A percentile compares a stretch with the other conserved stretches of the same genome.
phyloP scores from a whole-genome alignment of 2,797 vertebrate species.

The Pantherophis vulpinus region DNA sequence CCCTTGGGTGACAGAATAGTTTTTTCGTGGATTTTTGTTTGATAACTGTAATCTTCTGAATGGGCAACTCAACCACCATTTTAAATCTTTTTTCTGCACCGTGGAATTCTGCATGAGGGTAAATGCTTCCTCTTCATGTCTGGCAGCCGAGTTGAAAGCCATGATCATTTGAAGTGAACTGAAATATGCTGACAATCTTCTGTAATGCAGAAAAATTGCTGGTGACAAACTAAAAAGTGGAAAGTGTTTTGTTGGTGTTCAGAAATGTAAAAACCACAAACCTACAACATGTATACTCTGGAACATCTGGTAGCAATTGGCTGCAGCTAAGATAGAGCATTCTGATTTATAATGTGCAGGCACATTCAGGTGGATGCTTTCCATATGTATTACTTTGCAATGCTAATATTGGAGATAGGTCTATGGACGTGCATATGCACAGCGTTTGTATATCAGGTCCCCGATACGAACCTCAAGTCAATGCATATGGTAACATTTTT shows the following conservation, averaged over 20 bases:
- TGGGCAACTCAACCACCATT: not conserved
- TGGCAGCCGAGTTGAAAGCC: not conserved
- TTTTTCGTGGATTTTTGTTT: not conserved
- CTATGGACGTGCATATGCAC: not conserved
- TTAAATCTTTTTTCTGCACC: not conserved
- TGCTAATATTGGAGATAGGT: not conserved
- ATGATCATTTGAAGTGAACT: not conserved
- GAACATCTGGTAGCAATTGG: not conserved
- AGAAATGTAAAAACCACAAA: not conserved
- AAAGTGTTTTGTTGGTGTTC: not conserved
- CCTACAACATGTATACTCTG: not conserved
- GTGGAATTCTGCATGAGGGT: not conserved
- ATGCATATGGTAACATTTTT: not conserved
- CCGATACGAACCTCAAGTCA: not conserved
- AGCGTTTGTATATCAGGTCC: not conserved
- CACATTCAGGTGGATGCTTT: slow-evolving; percentile 2
- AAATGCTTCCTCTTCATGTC: not conserved
- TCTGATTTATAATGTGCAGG: not conserved
- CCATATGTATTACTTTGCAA: not conserved
- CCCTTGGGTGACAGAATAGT: not conserved
- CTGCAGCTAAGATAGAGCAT: not conserved
- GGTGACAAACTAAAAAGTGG: not conserved
- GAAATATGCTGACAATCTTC: not conserved
- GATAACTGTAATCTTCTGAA: not conserved
- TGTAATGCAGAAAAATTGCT: no score